Evolutionary conservation across 2,888 invertebrate species (phyloP), one percentile per base, ranked within the genome.

Genomic region (Mimachlamys varia): DNA sequence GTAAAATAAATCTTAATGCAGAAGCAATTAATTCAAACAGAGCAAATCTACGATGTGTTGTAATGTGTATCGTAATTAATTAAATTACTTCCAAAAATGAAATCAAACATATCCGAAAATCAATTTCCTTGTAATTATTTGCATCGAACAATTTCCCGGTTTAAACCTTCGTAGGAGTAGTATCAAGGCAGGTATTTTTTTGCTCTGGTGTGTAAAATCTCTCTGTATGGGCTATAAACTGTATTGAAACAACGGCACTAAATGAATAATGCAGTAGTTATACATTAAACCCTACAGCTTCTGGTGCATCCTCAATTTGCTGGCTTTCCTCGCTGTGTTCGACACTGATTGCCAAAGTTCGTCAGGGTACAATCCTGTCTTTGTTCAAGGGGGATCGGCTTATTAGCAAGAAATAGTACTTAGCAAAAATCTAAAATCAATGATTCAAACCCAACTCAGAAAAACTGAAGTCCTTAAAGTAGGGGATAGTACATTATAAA

Each of bases 61-160:
- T 76, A 76, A 33, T 33, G 22, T 22, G n/a, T 62, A 76, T 12
- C 19, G 33, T 33, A 76, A 27, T 76, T 76, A 76, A 76, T 76
- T 27, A 76, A 33, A 76, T 76, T 27, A 76, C 27, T 33, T 76
- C 13, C 33, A 76, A 76, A 33, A 27, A 76, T 76, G 76, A 76
- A 76, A 76, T 76, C 76, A 76, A 76, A 76, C 76, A 76, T 76
- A 76, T 76, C 76, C 76, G 15, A 76, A 76, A 76, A 76, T 76
- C 76, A 76, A 76, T 76, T 76, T 76, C 76, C 33, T 22, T 13
- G 76, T 76, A 76, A 76, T 76, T 76, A 76, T 76, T 12, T 27
- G 76, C 76, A 76, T 33, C 27, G 76, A 76, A 76, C 76, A 76
- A 76, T 76, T 76, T 76, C 13, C 27, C 76, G 12, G 76, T 76